A percentile compares a stretch with the other conserved stretches of the same genome.
phyloP scores from a whole-genome alignment of 2,888 invertebrate genomes.

The Psylliodes chrysocephalus region DNA sequence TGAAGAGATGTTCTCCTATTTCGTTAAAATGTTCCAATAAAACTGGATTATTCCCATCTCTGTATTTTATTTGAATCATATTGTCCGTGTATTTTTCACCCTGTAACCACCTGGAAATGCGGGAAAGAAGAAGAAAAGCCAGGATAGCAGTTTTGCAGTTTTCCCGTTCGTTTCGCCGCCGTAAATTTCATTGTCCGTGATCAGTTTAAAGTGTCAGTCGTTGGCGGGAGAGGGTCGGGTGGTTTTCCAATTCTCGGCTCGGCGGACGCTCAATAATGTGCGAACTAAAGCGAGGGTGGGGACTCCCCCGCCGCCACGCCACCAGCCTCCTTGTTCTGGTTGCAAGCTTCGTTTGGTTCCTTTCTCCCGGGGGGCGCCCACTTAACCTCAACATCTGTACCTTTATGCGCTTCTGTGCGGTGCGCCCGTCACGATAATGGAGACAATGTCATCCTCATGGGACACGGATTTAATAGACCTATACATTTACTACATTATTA shows the following conservation, averaged over 20 bases:
- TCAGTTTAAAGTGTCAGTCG: slow-evolving; percentile 62
- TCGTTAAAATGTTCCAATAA: too few species aligned
- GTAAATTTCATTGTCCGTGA: slow-evolving; percentile 62
- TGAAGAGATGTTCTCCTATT: too few species aligned
- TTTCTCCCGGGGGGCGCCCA: slow-evolving; percentile 61
- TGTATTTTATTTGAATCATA: too few species aligned
- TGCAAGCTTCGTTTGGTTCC: slow-evolving; percentile 65
- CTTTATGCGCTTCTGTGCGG: slow-evolving; percentile 40
- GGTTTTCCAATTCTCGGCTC: slow-evolving; percentile 70
- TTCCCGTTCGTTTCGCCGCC: slow-evolving; percentile 33
- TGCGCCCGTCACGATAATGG: slow-evolving; percentile 26
- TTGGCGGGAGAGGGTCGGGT: slow-evolving; percentile 59
- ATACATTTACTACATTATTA: too few species aligned
- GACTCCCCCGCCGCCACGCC: slow-evolving; percentile 39
- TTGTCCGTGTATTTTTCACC: slow-evolving; percentile 7
- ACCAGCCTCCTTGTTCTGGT: slow-evolving; percentile 59
- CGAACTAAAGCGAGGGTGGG: slow-evolving; percentile 69
- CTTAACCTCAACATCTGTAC: slow-evolving; percentile 55
- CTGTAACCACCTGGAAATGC: slow-evolving; percentile 8
- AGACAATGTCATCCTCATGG: slow-evolving; percentile 36
- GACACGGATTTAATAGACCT: too few species aligned
- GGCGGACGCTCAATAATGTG: slow-evolving; percentile 72
- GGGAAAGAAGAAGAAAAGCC: slow-evolving; percentile 14
- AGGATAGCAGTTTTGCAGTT: slow-evolving; percentile 35
- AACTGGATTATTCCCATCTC: too few species aligned